phyloP scores from a whole-genome alignment of 2,797 vertebrate species.

The Notolabrus celidotus region DNA sequence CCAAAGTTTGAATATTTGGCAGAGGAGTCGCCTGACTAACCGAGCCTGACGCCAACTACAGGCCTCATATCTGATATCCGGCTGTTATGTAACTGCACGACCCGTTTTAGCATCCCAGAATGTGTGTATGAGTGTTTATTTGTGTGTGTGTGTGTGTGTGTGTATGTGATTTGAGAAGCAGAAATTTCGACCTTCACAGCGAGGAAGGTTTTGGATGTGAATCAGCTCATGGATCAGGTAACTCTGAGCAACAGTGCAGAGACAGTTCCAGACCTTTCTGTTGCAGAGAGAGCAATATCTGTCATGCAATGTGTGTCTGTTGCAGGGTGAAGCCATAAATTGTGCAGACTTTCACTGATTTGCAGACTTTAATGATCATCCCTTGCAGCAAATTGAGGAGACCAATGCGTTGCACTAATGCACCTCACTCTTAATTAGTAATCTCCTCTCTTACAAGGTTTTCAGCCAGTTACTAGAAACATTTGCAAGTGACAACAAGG shows the following conservation, averaged over 20 bases:
- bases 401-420: background rate
- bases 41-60: background rate
- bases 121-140: slow-evolving; percentile 16
- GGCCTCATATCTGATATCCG: slow-evolving; percentile 29
- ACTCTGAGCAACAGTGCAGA: slow-evolving; percentile 5
- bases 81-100: slow-evolving; percentile 37
- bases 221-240: slow-evolving; percentile 22
- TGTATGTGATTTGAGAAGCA: background rate
- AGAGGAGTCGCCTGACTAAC: background rate
- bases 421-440: background rate
- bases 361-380: background rate
- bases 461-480: background rate
- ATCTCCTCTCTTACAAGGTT: background rate
- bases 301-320: background rate
- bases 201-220: slow-evolving; percentile 13
- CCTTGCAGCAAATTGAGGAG: slow-evolving; percentile 1
- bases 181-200: slow-evolving; percentile 28
- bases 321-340: background rate
- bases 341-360: background rate
- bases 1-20: background rate
- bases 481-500: background rate
- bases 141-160: slow-evolving; percentile 12
- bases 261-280: slow-evolving; percentile 6
- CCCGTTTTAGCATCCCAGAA: slow-evolving; percentile 13
- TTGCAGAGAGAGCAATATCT: background rate